Evolutionary conservation across 2,797 vertebrate species (phyloP).

Genomic region (Prionace glauca): DNA sequence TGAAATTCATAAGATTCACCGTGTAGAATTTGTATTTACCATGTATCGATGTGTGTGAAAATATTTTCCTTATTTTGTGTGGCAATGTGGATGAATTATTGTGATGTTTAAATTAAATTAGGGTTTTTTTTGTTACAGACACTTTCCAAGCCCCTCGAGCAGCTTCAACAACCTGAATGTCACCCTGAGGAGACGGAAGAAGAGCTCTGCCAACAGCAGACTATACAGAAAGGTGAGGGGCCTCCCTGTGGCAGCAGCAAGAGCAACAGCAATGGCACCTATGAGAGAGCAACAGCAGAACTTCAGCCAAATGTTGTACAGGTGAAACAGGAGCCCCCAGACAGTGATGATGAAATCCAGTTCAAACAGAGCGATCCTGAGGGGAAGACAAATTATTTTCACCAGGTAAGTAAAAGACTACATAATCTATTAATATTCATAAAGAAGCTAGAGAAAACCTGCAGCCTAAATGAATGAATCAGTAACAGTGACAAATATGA

Average conservation of each 20-base stretch:
- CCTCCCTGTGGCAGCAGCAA: constrained; percentile 66
- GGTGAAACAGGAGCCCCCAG: constrained; percentile 87
- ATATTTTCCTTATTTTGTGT: neutral
- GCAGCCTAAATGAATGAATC: neutral
- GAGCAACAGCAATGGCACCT: constrained; percentile 67
- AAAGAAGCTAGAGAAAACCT: neutral
- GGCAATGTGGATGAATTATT: neutral
- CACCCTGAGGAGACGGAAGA: constrained; percentile 92
- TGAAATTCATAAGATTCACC: neutral
- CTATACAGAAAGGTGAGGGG: constrained; percentile 79
- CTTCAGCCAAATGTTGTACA: constrained; percentile 75
- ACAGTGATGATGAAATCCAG: constrained; percentile 85
- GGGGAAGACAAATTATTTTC: constrained; percentile 83
- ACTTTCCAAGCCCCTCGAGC: constrained; percentile 94
- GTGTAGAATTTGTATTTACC: neutral
- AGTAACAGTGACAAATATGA: neutral
- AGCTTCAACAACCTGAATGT: constrained; percentile 83
- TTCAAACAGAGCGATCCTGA: constrained; percentile 73
- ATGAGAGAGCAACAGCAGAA: constrained; percentile 61
- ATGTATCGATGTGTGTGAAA: neutral
- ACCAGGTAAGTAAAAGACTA: constrained; percentile 77
- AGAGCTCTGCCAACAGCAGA: constrained; percentile 68
- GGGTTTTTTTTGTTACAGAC: constrained; percentile 65
- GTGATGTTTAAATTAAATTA: neutral
- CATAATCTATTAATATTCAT: neutral